Base-by-base conservation (phyloP, 2,888 invertebrate genomes). In the Nineta flava region DNA sequence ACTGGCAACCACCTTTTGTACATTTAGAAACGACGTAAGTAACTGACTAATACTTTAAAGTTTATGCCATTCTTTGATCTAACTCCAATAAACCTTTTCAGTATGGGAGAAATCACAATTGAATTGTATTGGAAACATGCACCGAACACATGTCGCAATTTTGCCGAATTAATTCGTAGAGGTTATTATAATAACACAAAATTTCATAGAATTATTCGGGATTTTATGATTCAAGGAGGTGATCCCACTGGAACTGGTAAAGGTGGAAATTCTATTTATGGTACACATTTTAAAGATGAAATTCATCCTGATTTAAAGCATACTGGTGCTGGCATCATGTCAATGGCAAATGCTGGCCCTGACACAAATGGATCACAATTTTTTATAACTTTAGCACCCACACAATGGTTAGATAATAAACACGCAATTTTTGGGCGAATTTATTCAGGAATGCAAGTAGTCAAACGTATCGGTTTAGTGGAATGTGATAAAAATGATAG, bases 121-220 rank as follows among this genome's bases (percentile, higher is more conserved):
- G 97, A 99, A 67, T 73, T 99, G 55, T 99, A 99, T 62, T 99
- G 99, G 99, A 90, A 92, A 64, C 96, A 99, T 64, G 85, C 97
- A 1, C 97, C 97, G n/a, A 80, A 82, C 57, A 96, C 97, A 0
- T 99, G 99, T 58, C 75, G 91, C 60, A 99, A 99, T 65, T 97
- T 99, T 69, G 95, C 95, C 52, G 97, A 99, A 67, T 71, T 99
- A 21, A 76, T 87, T 0, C 73, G 93, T 52, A 73, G 96, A 59
- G 95, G 94, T 16, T 99, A 96, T 67, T 99, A 95, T 65, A 94
- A 95, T 67, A 88, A 87, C 55, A 90, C 94, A 3, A 85, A 92
- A 59, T 97, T 99, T 65, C 99, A 99, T 66, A 75, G 99, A 58
- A 85, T 99, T 40, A 96, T 99, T 53, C 72, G 86, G 50, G 90